Evolutionary conservation across 2,113 vertebrate species (phyloP).

Genomic region (Mormoops blainvillei): DNA sequence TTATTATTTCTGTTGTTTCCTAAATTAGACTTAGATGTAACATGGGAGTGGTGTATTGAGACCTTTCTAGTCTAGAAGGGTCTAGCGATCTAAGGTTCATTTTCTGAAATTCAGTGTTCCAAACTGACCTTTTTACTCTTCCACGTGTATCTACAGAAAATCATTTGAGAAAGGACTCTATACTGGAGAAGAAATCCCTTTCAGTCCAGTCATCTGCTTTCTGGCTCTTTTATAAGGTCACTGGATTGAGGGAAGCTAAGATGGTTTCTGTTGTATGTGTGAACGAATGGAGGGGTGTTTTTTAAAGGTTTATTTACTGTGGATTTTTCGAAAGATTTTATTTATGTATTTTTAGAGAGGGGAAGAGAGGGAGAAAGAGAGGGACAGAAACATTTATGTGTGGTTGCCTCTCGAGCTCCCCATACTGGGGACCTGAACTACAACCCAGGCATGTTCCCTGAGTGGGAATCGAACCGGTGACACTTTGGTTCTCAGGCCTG

Average conservation of each 20-base stretch:
- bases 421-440: too few relatives aligned
- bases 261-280: neutral
- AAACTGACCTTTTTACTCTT: neutral
- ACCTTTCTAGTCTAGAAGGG: neutral
- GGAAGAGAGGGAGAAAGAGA: too few relatives aligned
- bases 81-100: neutral
- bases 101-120: constrained; percentile 10
- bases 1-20: neutral
- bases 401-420: too few relatives aligned
- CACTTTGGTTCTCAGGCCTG: too few relatives aligned
- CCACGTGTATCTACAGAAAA: neutral
- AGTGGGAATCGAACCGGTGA: too few relatives aligned
- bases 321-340: too few relatives aligned
- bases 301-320: neutral
- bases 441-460: too few relatives aligned
- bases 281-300: neutral
- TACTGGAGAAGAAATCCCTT: neutral
- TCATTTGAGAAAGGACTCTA: neutral
- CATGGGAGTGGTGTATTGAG: neutral
- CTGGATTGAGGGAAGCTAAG: neutral
- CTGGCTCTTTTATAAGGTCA: neutral
- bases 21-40: neutral
- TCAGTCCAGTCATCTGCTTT: neutral
- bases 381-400: too few relatives aligned
- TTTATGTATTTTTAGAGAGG: too few relatives aligned